Base-by-base conservation (phyloP, 1,140 invertebrate genomes). In the Kradibia gibbosae region DNA sequence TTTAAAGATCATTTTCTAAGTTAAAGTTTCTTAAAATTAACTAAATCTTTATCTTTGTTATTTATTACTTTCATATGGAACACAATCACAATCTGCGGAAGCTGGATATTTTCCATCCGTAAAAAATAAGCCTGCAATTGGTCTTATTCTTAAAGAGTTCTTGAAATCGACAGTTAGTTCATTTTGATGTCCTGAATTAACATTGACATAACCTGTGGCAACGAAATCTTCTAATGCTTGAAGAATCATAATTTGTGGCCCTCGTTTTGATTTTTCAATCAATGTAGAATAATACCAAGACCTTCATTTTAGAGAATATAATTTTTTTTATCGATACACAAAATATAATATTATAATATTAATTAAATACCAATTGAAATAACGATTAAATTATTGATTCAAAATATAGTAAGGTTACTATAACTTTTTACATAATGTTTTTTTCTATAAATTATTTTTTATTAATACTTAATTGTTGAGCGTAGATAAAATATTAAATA, bases 31-130 rank as follows among this genome's bases (percentile, higher is more conserved):
- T n/a, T n/a, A n/a, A n/a, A n/a, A 31, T 42, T n/a, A 42, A 70
- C 25, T 71, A 25, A 71, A 20, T 65, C 10, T 17, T 65, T 65
- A 36, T 31, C 10, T 45, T n/a, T 42, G 4, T 42, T 76, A 25
- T 4, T 25, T 17, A 5, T 55, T 81, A 81, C 80, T 81, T 81
- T 81, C 73, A 22, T 81, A 81, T 28, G 73, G 20, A 13, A 81
- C 80, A 25, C 48, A 71, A 60, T 81, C 80, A 31, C 73, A 76
- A 34, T 81, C 80, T 13, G 80, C 80, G 20, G 80, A 45, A 57
- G 80, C 8, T 81, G 80, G 72, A 81, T 76, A 76, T 76, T 81
- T 81, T 15, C 80, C 80, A 45, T 81, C 80, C 2, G 80, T 81
- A 36, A 81, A 81, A 34, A 81, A 81, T 22, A 81, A 15, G 8